phyloP scores from a whole-genome alignment of 2,888 invertebrate species.

The Drosophila infuscata region DNA sequence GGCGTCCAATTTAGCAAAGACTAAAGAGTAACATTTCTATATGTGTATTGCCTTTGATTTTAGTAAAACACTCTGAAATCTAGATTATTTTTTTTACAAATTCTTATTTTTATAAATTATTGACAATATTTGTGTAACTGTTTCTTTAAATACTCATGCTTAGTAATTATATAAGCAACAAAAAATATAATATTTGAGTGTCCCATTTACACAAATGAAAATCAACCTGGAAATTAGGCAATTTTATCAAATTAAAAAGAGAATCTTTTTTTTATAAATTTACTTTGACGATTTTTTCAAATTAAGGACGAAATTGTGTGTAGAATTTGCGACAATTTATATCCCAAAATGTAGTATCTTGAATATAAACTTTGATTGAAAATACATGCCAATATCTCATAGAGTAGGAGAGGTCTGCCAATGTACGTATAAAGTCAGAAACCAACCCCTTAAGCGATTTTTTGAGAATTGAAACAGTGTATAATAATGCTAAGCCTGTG shows the following conservation, averaged over 20 bases:
- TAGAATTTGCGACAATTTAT: background rate
- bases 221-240: background rate
- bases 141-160: background rate
- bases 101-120: no score
- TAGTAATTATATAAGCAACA: background rate
- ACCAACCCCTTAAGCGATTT: background rate
- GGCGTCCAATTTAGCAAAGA: background rate
- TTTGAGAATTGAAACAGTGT: background rate
- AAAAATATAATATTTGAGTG: background rate
- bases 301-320: background rate
- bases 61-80: background rate
- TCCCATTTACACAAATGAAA: no score
- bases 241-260: background rate
- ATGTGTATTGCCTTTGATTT: background rate
- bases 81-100: background rate
- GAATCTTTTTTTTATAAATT: background rate
- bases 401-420: no score
- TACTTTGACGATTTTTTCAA: background rate
- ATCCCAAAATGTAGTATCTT: background rate
- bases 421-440: no score
- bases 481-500: conserved; percentile 60
- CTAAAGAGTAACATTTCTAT: background rate
- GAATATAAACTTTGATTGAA: background rate
- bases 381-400: background rate
- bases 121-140: background rate